Evolutionary conservation across 2,113 vertebrate genomes (phyloP).

Genomic region (Eleginops maclovinus): DNA sequence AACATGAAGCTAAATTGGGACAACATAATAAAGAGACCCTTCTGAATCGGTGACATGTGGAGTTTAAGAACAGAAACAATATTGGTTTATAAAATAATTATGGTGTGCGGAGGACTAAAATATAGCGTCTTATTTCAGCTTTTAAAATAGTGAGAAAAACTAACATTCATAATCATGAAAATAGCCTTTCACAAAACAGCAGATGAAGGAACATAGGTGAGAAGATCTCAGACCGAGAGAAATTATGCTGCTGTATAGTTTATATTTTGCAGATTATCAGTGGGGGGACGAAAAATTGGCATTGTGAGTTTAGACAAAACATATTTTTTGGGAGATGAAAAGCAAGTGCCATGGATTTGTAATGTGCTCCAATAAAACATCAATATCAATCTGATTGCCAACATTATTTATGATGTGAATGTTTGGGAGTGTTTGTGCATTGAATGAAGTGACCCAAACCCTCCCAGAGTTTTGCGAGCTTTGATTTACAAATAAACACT

Average conservation of each 20-base stretch:
- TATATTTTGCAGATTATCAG: background rate
- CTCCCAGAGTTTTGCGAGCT: background rate
- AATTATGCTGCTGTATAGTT: background rate
- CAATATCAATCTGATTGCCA: background rate
- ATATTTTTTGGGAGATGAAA: background rate
- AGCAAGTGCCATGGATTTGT: background rate
- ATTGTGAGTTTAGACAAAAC: background rate
- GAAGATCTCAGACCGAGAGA: background rate
- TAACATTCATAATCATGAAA: too few relatives aligned
- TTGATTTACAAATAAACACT: conserved; percentile 4
- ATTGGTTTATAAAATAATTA: background rate
- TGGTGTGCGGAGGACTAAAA: background rate
- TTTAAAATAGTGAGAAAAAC: background rate
- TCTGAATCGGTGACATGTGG: background rate
- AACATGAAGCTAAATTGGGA: background rate
- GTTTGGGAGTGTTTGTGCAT: background rate
- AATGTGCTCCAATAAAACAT: too few relatives aligned
- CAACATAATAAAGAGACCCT: background rate
- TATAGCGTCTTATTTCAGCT: background rate
- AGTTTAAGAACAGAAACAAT: background rate
- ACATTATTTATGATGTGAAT: background rate
- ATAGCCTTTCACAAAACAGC: background rate
- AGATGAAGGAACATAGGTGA: background rate
- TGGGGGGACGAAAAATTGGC: background rate
- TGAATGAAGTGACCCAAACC: background rate